Evolutionary conservation across 2,797 vertebrate species (phyloP), one percentile per base, ranked within the genome.

Genomic region (Cyprinella venusta): DNA sequence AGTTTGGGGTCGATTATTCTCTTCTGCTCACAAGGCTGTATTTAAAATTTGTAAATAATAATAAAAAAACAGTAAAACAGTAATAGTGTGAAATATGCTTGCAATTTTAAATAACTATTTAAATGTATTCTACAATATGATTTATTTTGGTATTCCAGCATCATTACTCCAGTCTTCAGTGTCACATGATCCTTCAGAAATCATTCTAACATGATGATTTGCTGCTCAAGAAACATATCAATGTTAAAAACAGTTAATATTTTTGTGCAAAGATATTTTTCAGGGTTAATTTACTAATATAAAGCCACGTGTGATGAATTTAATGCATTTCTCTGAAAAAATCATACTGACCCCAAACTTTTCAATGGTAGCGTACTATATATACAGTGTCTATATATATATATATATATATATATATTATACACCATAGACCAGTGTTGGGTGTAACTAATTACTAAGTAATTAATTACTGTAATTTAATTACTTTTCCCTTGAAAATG

Each of bases 151-250:
- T 71, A 1, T 45, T 45, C 16, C 38, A 45, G 12, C 40, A 69
- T 45, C 40, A 70, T 45, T 13, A 38, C 18, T 67, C 33, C 65
- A 68, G 64, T 21, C 64, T 65, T 68, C 10, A 40, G n/a, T 16
- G n/a, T 70, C 68, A 71, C 40, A 71, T 30, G 24, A 70, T 30
- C 40, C 40, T 48, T 48, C n/a, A 48, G n/a, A 26, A 45, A 70
- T 70, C 4, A 45, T 16, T 69, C 12, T 4, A 15, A 42, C n/a
- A 69, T 7, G 2, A 6, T 38, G 65, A 68, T 6, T n/a, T n/a
- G 1, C 1, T 26, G 67, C 1, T 16, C n/a, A 16, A 45, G 0
- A 45, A 69, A 70, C 40, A 70, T 45, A 69, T 24, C 2, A 68
- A 18, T 70, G 40, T 48, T 26, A 4, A 48, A 70, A 8, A 70